A percentile compares a stretch with the other conserved stretches of the same genome.
Conservation (phyloP, 2,113 vertebrate genomes). For the Urocynchramus pylzowi region DNA sequence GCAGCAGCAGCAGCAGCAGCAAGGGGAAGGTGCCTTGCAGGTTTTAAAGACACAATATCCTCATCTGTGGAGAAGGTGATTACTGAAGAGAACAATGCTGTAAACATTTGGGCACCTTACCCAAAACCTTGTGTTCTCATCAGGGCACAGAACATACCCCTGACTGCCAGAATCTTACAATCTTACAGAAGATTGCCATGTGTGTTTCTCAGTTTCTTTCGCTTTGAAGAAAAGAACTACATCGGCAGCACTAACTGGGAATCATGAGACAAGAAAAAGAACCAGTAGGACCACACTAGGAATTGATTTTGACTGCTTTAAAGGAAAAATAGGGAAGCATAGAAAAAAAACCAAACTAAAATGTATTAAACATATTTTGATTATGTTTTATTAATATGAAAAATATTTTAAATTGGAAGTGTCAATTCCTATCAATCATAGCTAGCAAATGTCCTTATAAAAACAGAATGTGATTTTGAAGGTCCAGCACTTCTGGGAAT, state of each 20-base stretch:
- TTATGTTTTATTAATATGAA: background rate
- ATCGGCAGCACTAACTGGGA: background rate
- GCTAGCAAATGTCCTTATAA: background rate
- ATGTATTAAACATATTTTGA: background rate
- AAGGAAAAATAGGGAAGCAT: background rate
- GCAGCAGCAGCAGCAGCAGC: background rate
- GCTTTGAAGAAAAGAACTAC: background rate
- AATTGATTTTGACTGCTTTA: background rate
- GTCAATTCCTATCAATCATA: background rate
- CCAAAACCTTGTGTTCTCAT: background rate
- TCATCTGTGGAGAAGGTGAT: background rate
- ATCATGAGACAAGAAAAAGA: background rate
- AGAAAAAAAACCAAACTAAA: background rate
- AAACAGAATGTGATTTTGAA: background rate
- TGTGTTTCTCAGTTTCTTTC: background rate
- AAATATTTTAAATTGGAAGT: background rate
- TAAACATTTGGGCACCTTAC: background rate
- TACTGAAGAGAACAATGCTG: background rate
- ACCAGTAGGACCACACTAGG: background rate
- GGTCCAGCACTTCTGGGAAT: background rate
- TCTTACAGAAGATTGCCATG: background rate
- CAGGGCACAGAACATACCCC: background rate
- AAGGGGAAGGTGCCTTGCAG: background rate
- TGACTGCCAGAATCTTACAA: too few species aligned
- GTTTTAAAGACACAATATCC: background rate